phyloP scores from a whole-genome alignment of 2,113 vertebrate genomes.

The Rhizomys pruinosus region DNA sequence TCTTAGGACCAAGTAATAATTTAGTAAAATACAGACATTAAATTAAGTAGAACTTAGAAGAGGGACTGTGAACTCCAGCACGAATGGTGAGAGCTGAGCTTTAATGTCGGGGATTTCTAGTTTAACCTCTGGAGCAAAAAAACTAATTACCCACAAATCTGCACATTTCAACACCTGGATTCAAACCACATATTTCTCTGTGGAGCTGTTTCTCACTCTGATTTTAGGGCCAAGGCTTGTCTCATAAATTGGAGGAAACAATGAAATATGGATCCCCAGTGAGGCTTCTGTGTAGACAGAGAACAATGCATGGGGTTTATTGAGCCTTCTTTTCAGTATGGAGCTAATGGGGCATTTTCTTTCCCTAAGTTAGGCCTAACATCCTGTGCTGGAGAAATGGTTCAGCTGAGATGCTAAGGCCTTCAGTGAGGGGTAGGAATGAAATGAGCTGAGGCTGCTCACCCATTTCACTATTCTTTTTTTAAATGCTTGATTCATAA shows the following conservation, averaged over 20 bases:
- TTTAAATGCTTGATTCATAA: too few species aligned
- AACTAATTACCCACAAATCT: slow-evolving; percentile 20
- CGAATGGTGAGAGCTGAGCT: not conserved
- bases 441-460: not conserved
- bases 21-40: not conserved
- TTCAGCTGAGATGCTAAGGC: not conserved
- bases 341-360: not conserved
- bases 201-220: slow-evolving; percentile 15
- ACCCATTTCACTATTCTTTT: not conserved
- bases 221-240: slow-evolving; percentile 15
- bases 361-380: not conserved
- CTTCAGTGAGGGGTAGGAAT: not conserved
- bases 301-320: not conserved
- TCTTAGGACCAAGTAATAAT: not conserved
- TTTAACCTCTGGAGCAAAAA: slow-evolving; percentile 37
- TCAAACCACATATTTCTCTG: not conserved
- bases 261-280: not conserved
- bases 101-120: not conserved
- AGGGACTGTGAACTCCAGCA: not conserved
- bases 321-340: not conserved
- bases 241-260: slow-evolving; percentile 47
- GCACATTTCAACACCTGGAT: slow-evolving; percentile 28
- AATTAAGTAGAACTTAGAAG: not conserved
- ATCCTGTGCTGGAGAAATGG: not conserved
- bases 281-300: not conserved